These are phyloP conservation scores for Drosophila arizonae DNA, from an alignment of 1,140 invertebrate genomes.

Conservation along the genomic window DNA sequence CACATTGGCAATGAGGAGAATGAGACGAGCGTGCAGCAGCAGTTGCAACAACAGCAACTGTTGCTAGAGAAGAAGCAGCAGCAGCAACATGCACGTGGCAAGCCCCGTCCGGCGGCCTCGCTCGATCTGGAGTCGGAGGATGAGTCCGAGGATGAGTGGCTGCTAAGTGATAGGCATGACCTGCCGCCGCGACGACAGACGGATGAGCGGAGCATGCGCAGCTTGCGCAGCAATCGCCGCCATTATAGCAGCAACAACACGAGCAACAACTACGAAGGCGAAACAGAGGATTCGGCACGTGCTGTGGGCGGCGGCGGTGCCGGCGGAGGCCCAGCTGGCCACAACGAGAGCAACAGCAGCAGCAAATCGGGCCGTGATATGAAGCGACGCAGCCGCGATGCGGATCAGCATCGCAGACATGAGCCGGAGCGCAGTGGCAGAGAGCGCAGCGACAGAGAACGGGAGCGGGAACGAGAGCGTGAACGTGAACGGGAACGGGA, in stretches of 20 bases:
- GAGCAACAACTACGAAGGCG: slow-evolving; percentile 57
- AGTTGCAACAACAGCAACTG: slow-evolving; percentile 25
- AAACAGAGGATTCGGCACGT: slow-evolving; percentile 72
- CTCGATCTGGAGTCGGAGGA: slow-evolving; percentile 64
- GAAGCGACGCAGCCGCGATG: slow-evolving; percentile 49
- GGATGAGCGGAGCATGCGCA: slow-evolving; percentile 49
- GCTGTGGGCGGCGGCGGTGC: slow-evolving; percentile 24
- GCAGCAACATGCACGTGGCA: slow-evolving; percentile 16
- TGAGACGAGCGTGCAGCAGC: background rate
- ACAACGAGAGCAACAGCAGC: slow-evolving; percentile 32
- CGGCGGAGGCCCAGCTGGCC: background rate
- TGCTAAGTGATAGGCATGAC: slow-evolving; percentile 48
- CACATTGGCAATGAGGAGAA: background rate
- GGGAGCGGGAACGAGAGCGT: slow-evolving; percentile 35
- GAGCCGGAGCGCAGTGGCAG: slow-evolving; percentile 39
- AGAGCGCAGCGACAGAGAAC: slow-evolving; percentile 37
- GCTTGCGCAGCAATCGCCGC: slow-evolving; percentile 41
- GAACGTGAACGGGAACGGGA: slow-evolving; percentile 51
- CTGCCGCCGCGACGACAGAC: slow-evolving; percentile 22
- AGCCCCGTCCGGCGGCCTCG: slow-evolving; percentile 42
- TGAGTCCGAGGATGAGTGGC: slow-evolving; percentile 67
- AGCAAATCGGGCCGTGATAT: slow-evolving; percentile 42
- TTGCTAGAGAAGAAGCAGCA: slow-evolving; percentile 29
- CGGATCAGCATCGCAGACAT: slow-evolving; percentile 23
- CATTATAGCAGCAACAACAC: slow-evolving; percentile 54